Conservation (phyloP, 2,113 vertebrate genomes). For the Motacilla alba region DNA sequence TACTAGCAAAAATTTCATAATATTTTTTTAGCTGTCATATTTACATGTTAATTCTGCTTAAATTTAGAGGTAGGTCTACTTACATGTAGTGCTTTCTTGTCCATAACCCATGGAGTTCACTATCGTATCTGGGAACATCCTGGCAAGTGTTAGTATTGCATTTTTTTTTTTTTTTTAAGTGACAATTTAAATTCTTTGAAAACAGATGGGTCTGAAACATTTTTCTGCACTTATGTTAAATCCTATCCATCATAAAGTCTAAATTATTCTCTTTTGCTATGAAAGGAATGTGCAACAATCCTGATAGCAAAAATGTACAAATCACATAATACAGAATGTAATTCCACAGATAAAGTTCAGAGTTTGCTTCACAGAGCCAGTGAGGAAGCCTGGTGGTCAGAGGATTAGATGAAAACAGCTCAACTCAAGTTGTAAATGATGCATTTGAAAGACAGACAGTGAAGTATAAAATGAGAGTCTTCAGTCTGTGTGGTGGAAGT, state of each 20-base stretch:
- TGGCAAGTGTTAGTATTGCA: background rate
- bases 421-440: background rate
- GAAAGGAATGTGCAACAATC: background rate
- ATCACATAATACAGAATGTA: background rate
- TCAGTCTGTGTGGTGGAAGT: background rate
- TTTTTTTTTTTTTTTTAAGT: background rate
- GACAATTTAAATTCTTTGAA: background rate
- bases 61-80: background rate
- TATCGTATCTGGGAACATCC: background rate
- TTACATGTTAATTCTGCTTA: background rate
- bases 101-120: background rate
- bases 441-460: background rate
- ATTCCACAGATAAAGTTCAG: background rate
- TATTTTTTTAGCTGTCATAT: background rate
- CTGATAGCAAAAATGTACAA: background rate
- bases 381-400: background rate
- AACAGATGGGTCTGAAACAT: constrained; percentile 9
- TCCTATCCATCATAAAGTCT: background rate
- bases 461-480: background rate
- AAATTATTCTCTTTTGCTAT: background rate
- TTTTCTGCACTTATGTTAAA: background rate
- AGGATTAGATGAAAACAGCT: background rate
- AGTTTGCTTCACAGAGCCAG: background rate
- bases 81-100: background rate
- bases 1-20: background rate